Evolutionary conservation across 2,888 invertebrate species (phyloP).

Genomic region (Melipona beecheii): DNA sequence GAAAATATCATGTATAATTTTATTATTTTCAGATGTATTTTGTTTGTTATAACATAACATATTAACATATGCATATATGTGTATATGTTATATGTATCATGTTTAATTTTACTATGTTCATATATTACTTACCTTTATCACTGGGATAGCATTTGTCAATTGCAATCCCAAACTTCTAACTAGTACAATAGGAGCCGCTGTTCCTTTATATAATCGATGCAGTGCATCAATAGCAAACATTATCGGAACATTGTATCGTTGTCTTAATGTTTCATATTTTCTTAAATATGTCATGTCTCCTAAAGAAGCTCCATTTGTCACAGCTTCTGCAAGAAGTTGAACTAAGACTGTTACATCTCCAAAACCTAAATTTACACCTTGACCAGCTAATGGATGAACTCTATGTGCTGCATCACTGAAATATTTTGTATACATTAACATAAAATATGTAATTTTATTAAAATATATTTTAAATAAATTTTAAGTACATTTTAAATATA

Average conservation of each 20-base stretch:
- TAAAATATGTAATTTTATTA: neutral
- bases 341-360: constrained; percentile 94
- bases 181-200: constrained; percentile 90
- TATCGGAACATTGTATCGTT: constrained; percentile 94
- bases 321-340: constrained; percentile 88
- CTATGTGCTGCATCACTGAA: constrained; percentile 94
- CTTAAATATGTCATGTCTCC: constrained; percentile 89
- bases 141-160: constrained; percentile 90
- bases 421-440: constrained; percentile 29
- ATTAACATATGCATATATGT: no score
- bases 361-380: constrained; percentile 99
- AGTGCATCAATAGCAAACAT: constrained; percentile 95
- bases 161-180: constrained; percentile 93
- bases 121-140: constrained; percentile 87
- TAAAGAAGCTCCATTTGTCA: constrained; percentile 90
- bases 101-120: neutral
- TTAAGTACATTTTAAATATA: constrained; percentile 18
- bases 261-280: constrained; percentile 93
- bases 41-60: neutral
- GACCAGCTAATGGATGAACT: constrained; percentile 98
- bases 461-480: no score
- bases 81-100: neutral
- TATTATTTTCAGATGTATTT: neutral
- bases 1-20: neutral
- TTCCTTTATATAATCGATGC: constrained; percentile 92